Base-by-base conservation (phyloP, 2,113 vertebrate species). In the Tyrannus savana region DNA sequence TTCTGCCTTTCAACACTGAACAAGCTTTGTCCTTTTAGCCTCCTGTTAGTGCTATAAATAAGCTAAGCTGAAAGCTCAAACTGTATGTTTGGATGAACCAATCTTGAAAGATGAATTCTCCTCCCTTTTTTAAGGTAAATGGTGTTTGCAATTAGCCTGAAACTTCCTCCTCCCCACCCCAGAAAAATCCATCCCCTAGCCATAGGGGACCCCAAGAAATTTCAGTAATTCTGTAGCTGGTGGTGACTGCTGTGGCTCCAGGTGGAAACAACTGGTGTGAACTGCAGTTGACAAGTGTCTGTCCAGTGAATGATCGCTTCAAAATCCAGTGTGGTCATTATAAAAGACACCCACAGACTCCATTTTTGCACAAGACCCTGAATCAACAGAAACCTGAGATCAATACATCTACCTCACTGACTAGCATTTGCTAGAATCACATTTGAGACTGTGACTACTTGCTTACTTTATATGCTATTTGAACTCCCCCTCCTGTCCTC, bases 401-500 rank as follows among this genome's bases (percentile, higher is more conserved):
- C 62, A 28, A 24, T 87, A 59, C 21, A n/a, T 87, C 39, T 52
- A 71, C 28, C 81, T 85, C 3, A 25, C 79, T 47, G 90, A 59
- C 46, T 28, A 63, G 27, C 39, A 31, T 42, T 96, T 71, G 39
- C 37, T 80, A 93, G 85, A 63, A n/a, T 63, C 37, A 28, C n/a
- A 22, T 90, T 52, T 74, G 88, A 94, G 76, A 84, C 76, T 46
- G 77, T 90, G 91, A 89, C 84, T 89, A 28, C 85, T 94, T 88
- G 92, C 95, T 95, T 96, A 46, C 90, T 96, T 89, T 87, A n/a
- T 84, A 84, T 89, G 90, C 92, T 95, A 90, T 95, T 95, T 93
- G 95, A 97, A 97, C 97, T 94, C 93, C 92, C 87, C 89, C 91
- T 96, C 95, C 93, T 23, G 59, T 80, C 84, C 93, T 93, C 82